These are phyloP conservation scores for Oxyruncus cristatus DNA, from an alignment of 2,113 vertebrate genomes.

Conservation along the genomic window DNA sequence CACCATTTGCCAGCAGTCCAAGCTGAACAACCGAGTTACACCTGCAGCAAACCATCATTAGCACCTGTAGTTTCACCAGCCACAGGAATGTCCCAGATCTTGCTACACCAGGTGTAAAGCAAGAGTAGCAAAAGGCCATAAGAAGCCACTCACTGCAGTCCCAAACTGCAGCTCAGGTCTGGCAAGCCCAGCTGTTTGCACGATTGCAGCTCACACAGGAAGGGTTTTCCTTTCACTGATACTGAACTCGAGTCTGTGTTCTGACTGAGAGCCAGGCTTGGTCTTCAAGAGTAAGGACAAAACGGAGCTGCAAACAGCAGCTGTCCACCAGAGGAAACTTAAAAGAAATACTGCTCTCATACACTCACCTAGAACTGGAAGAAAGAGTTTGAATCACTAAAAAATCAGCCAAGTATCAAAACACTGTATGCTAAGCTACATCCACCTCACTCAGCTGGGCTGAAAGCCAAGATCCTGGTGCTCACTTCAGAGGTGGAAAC, in stretches of 20 bases:
- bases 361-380: neutral
- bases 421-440: accelerated
- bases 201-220: neutral
- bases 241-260: neutral
- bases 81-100: neutral
- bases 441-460: neutral
- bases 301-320: neutral
- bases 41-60: neutral
- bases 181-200: neutral
- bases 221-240: neutral
- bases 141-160: neutral
- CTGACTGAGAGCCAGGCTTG: neutral
- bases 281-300: neutral
- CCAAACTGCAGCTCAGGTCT: neutral
- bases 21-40: neutral
- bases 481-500: neutral
- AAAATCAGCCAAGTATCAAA: neutral
- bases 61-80: neutral
- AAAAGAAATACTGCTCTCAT: neutral
- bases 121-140: neutral
- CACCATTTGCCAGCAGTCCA: neutral
- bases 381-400: neutral
- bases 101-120: neutral
- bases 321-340: neutral
- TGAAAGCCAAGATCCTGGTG: neutral